Evolutionary conservation across 2,888 invertebrate genomes (phyloP).

Genomic region (Pogonocherus hispidulus): DNA sequence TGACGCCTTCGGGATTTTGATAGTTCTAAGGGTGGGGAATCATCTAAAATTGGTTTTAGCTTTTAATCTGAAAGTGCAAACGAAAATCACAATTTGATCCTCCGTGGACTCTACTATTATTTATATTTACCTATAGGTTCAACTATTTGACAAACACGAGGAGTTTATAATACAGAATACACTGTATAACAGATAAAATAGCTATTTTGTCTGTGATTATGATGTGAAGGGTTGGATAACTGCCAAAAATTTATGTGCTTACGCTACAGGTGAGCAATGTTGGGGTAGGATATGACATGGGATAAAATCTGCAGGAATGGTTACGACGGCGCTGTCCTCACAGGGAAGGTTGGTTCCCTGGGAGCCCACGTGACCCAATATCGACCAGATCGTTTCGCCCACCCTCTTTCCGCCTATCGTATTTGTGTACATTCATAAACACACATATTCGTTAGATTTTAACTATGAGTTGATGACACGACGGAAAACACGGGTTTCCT

Average conservation of each 20-base stretch:
- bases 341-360: conserved; percentile 46
- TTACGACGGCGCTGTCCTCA: conserved; percentile 29
- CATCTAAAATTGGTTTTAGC: too few species aligned
- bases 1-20: too few species aligned
- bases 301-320: conserved; percentile 37
- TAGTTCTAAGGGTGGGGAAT: too few species aligned
- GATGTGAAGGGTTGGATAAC: neutral
- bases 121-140: too few species aligned
- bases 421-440: conserved; percentile 42
- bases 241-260: conserved; percentile 1
- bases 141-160: too few species aligned
- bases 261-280: conserved; percentile 45
- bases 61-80: too few species aligned
- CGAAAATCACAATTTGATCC: too few species aligned
- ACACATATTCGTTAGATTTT: conserved; percentile 43
- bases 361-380: conserved; percentile 57
- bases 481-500: neutral
- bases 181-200: too few species aligned
- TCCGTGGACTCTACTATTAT: too few species aligned
- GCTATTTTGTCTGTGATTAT: too few species aligned
- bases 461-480: conserved; percentile 10
- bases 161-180: too few species aligned
- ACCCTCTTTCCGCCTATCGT: conserved; percentile 37
- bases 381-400: conserved; percentile 48
- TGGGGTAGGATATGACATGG: conserved; percentile 41